phyloP scores from a whole-genome alignment of 2,113 vertebrate genomes.

The Pseudorectes ferrugineus region DNA sequence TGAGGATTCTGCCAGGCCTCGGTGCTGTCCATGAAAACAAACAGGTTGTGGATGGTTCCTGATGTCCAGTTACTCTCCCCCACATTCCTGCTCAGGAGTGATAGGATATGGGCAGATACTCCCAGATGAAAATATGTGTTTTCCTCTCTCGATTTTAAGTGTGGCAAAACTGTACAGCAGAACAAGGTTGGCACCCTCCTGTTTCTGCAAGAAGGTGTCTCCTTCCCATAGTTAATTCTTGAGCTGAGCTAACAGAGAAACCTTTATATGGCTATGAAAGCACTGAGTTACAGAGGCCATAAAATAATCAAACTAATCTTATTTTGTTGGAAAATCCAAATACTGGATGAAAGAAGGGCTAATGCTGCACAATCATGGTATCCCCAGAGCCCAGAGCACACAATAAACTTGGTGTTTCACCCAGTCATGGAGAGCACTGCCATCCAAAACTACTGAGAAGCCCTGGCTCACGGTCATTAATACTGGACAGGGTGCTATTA shows the following conservation, averaged over 20 bases:
- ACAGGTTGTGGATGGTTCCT: background rate
- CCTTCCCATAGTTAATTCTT: background rate
- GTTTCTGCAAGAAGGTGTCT: background rate
- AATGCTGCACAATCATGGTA: background rate
- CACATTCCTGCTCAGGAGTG: background rate
- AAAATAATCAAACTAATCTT: background rate
- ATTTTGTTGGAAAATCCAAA: background rate
- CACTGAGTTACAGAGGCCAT: background rate
- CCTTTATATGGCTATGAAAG: background rate
- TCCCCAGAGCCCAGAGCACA: background rate
- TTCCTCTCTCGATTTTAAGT: background rate
- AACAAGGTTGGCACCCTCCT: background rate
- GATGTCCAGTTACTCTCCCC: background rate
- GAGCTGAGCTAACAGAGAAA: background rate
- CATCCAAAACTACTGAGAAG: background rate
- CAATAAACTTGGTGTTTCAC: background rate
- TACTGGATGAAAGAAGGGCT: background rate
- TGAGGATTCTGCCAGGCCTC: background rate
- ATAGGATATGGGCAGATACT: background rate
- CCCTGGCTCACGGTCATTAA: background rate
- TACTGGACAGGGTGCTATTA: background rate
- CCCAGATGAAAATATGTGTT: background rate
- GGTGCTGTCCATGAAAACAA: background rate
- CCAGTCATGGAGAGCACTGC: background rate
- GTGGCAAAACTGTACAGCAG: background rate